phyloP scores from a whole-genome alignment of 2,797 vertebrate genomes.

The Pangasius macronema region DNA sequence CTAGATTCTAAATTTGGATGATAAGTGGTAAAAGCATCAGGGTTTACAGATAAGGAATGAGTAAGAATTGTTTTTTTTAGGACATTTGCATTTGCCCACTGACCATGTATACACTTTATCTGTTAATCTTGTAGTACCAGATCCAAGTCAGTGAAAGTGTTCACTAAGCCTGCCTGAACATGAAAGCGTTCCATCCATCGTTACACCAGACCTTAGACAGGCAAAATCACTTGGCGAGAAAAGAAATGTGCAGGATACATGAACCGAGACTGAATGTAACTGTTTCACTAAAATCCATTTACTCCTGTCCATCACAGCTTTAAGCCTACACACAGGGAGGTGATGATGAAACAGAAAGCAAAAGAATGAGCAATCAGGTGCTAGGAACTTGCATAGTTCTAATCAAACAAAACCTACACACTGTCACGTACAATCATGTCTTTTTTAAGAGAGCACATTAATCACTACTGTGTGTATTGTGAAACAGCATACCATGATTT shows the following conservation, averaged over 20 bases:
- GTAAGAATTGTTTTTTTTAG: background rate
- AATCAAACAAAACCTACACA: background rate
- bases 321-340: background rate
- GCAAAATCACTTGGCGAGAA: background rate
- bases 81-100: background rate
- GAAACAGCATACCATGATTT: conserved; percentile 1
- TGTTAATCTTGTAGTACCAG: background rate
- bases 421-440: background rate
- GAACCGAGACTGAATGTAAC: background rate
- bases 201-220: background rate
- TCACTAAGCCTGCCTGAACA: background rate
- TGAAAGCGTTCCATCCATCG: background rate
- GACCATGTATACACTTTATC: background rate
- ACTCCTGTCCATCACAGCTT: background rate
- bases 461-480: background rate
- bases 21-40: background rate
- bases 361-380: background rate
- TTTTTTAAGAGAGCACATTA: background rate
- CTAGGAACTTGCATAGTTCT: background rate
- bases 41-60: background rate
- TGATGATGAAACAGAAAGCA: background rate
- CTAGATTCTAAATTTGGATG: background rate
- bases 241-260: background rate
- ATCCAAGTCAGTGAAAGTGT: background rate
- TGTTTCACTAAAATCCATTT: background rate